Base-by-base conservation (phyloP, 2,113 vertebrate genomes). In the Hippocampus comes region DNA sequence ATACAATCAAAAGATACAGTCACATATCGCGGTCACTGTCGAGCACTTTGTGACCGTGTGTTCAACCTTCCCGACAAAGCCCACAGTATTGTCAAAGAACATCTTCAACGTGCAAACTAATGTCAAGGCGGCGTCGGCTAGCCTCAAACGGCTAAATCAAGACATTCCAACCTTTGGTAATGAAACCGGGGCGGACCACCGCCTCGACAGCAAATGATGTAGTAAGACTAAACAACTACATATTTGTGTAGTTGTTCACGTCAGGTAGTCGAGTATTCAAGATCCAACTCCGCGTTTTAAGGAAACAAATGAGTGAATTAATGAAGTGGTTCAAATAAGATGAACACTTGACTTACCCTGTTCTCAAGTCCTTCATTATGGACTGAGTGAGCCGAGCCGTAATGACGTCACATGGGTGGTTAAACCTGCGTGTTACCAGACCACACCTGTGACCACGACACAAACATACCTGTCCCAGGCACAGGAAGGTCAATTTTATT, bases 331-430 rank as follows among this genome's bases (percentile, higher is more conserved):
- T 38, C 61, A n/a, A 51, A 27, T 59, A 23, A 61, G 46, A 66
- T 46, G 12, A 42, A 23, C 63, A 38, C 34, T 38, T 38, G 34
- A 18, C 64, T 66, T 10, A 66, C 51, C 53, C 17, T 12, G 20
- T 69, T 17, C 18, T 55, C 25, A 38, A 4, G 49, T 17, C 12
- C 34, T 2, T 55, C 34, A 55, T 42, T 43, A 38, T 9, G 21
- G 20, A 9, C 21, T 14, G 15, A 48, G 8, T 9, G 9, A 57
- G 20, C 12, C 53, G 49, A 69, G 21, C 27, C 53, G 11, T 51
- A n/a, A 21, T 69, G 68, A 69, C 68, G 67, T 69, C 67, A 56
- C 17, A 59, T 11, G 48, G 17, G 48, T 51, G 48, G 48, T 20
- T 51, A 18, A 51, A 51, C 48, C 11, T 6, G 21, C 3, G 4